These are phyloP conservation scores for Spheniscus mendiculus DNA, from an alignment of 2,113 vertebrate genomes.

Conservation along the genomic window DNA sequence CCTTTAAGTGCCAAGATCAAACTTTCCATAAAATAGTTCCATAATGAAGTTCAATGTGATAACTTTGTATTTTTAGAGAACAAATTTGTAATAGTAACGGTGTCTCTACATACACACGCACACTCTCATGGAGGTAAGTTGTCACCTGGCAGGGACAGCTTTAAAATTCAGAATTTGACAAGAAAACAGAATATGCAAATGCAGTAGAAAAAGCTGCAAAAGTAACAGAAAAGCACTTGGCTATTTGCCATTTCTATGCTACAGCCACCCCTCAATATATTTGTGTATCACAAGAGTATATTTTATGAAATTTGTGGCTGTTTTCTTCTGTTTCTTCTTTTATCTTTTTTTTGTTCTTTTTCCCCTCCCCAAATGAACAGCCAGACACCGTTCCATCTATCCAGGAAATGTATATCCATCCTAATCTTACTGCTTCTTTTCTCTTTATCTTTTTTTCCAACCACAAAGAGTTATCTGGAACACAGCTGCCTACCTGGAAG, in stretches of 20 bases:
- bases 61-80: background rate
- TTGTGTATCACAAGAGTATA: background rate
- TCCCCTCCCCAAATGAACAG: background rate
- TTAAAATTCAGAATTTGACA: background rate
- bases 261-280: background rate
- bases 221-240: background rate
- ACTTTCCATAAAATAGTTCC: background rate
- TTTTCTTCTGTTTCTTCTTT: background rate
- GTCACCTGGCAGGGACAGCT: background rate
- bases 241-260: background rate
- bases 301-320: background rate
- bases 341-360: too few relatives aligned
- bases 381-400: background rate
- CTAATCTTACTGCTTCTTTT: background rate
- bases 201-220: background rate
- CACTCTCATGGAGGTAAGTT: background rate
- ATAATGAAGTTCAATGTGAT: background rate
- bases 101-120: background rate
- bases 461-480: background rate
- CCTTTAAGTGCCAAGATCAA: background rate
- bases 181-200: background rate
- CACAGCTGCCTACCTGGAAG: constrained; percentile 30
- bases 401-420: background rate
- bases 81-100: background rate
- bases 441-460: background rate